These are phyloP conservation scores for Rhabdophis nuchalis DNA, from an alignment of 2,797 vertebrate genomes.

Conservation along the genomic window DNA sequence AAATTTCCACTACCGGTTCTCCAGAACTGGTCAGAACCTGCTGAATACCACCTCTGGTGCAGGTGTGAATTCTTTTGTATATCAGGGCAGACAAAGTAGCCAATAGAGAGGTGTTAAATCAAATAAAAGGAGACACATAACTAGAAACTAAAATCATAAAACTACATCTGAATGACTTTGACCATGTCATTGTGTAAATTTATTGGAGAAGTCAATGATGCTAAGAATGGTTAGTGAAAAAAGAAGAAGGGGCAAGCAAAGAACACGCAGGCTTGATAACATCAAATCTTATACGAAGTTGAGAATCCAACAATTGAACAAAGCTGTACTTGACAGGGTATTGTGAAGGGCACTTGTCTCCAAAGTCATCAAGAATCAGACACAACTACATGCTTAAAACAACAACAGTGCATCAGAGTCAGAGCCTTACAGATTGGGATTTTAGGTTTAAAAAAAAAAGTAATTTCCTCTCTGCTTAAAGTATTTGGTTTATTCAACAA, in stretches of 20 bases:
- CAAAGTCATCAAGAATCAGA: neutral
- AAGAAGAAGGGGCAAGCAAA: neutral
- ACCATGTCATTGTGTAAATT: neutral
- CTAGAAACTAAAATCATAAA: neutral
- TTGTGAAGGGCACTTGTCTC: neutral
- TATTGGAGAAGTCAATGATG: neutral
- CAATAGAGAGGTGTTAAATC: neutral
- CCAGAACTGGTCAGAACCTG: too few species aligned
- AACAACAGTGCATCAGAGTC: neutral
- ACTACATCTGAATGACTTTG: neutral
- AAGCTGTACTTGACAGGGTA: neutral
- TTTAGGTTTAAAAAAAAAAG: neutral
- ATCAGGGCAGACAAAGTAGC: neutral
- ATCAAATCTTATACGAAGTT: neutral
- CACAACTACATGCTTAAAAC: neutral
- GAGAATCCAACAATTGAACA: neutral
- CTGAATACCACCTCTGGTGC: too few species aligned
- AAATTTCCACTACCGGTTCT: too few species aligned
- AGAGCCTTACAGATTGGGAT: neutral
- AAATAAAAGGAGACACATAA: neutral
- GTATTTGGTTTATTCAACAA: neutral
- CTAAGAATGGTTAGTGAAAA: neutral
- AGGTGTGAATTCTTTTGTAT: neutral
- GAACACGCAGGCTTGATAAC: neutral
- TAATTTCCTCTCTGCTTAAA: neutral